Base-by-base conservation (phyloP, 2,888 invertebrate species). In the Netelia inedita region DNA sequence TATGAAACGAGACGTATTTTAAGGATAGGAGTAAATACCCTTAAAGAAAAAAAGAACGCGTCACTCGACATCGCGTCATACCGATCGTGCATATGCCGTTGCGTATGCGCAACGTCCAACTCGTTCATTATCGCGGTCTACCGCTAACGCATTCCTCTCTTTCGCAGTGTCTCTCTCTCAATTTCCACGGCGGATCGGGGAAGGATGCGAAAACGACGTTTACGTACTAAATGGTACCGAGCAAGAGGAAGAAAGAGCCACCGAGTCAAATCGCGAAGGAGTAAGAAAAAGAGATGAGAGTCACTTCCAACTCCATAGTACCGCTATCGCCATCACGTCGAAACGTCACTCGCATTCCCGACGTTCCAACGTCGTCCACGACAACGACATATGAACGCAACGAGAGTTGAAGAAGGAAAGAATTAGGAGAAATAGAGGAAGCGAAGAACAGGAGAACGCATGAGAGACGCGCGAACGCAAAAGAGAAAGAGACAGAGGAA, bases 301-400 rank as follows among this genome's bases (percentile, higher is more conserved):
- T 46, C 28, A 21, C 65, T 55, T 43, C 23, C 57, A 23, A 65
- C 55, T 57, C 16, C 16, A 14, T 11, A 5, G 57, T 35, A 63
- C 16, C 41, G 71, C 55, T 65, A 73, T 65, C 72, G 73, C 19
- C 57, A 28, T 35, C n/a, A 63, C 76, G 75, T 75, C 65, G 83
- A 85, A 85, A 82, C 82, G 84, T 86, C 86, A 83, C 81, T 83
- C 80, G 86, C 84, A 86, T 87, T 87, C 85, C 65, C 79, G 65
- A 84, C 85, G 80, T 84, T 85, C 87, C 86, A 81, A 69, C 78
- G 79, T 76, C 76, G 78, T 73, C 80, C 74, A 79, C 82, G 82
- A 82, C 73, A 68, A 71, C 72, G 79, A 79, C 82, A 72, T 76
- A 79, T 66, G 63, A 43, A 21, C 68, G 61, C 53, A 59, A 61